phyloP scores from a whole-genome alignment of 2,888 invertebrate species.

The Synanthedon myopaeformis region DNA sequence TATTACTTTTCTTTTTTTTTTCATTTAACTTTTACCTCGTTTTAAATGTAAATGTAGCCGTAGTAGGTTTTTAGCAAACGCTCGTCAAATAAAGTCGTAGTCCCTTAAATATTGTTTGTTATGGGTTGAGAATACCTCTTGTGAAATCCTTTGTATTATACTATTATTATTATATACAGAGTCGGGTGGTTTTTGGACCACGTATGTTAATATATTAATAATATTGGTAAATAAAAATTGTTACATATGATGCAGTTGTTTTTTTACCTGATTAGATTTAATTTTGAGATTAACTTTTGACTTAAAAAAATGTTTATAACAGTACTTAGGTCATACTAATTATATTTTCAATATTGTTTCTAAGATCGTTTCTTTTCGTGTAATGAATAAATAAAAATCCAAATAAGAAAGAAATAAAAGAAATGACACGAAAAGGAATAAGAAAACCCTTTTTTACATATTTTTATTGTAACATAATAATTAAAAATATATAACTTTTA shows the following conservation, averaged over 20 bases:
- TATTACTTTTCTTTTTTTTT: slow-evolving; percentile 35
- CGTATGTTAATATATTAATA: slow-evolving; percentile 71
- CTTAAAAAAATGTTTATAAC: no score
- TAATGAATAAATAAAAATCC: no score
- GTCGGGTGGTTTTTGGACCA: slow-evolving; percentile 63
- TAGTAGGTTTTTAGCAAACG: slow-evolving; percentile 29
- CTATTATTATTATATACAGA: slow-evolving; percentile 54
- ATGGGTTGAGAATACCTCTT: slow-evolving; percentile 57
- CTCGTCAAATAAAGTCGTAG: slow-evolving; percentile 38
- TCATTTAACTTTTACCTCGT: slow-evolving; percentile 52
- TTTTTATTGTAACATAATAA: no score
- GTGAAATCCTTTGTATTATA: slow-evolving; percentile 68
- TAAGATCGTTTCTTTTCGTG: no score
- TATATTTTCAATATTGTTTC: no score
- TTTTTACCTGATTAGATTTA: no score
- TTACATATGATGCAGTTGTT: slow-evolving; percentile 52
- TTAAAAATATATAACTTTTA: no score
- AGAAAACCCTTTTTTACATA: no score
- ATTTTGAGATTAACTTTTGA: no score
- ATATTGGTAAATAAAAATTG: slow-evolving; percentile 71
- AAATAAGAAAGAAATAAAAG: no score
- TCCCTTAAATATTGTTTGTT: slow-evolving; percentile 57
- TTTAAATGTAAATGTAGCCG: slow-evolving; percentile 33
- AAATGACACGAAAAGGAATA: no score
- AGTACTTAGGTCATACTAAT: no score